Evolutionary conservation across 2,113 vertebrate genomes (phyloP), one percentile per base, ranked within the genome.

Genomic region (Motacilla tschutschensis): DNA sequence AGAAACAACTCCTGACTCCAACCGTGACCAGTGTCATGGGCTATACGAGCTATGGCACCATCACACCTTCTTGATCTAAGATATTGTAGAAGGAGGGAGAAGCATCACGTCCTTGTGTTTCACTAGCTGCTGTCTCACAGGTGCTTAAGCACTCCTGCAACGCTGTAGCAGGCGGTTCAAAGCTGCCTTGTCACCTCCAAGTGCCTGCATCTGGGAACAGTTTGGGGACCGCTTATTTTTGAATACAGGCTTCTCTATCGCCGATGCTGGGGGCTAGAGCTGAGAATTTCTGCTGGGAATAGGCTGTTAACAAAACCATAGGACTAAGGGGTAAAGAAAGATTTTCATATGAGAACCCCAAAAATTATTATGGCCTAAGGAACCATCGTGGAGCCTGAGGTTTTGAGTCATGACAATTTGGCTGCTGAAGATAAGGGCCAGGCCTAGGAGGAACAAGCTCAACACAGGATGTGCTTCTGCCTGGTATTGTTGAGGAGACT

Each of bases 391-490:
- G 63, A 93, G 78, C 51, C 59, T 86, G 91, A 88, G 55, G 69
- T 90, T 94, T 90, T 89, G 87, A 77, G 76, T 83, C 57, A 60
- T 44, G 57, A 63, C 48, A 82, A 1, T 85, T 90, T 93, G 75
- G 36, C 79, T 79, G 26, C 69, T 79, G 79, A 87, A 87, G 67
- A 76, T 73, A 74, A 76, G 15, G 63, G 36, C 65, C 65, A 51
- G 41, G 51, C 71, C 64, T 60, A n/a, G 67, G 43, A 87, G 60
- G 40, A 28, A 43, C 40, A 62, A 60, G 18, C 50, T 88, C 54
- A 57, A 17, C 5, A 22, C 6, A 86, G 74, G 38, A 14, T 71
- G 6, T 88, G 51, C 70, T 89, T 47, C 55, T 83, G 69, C 22
- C 14, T 67, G 41, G 22, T 66, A 4, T 57, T 64, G 41, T 58